These are phyloP conservation scores for Drosophila teissieri DNA, from an alignment of 1,140 invertebrate species.

Conservation along the genomic window DNA sequence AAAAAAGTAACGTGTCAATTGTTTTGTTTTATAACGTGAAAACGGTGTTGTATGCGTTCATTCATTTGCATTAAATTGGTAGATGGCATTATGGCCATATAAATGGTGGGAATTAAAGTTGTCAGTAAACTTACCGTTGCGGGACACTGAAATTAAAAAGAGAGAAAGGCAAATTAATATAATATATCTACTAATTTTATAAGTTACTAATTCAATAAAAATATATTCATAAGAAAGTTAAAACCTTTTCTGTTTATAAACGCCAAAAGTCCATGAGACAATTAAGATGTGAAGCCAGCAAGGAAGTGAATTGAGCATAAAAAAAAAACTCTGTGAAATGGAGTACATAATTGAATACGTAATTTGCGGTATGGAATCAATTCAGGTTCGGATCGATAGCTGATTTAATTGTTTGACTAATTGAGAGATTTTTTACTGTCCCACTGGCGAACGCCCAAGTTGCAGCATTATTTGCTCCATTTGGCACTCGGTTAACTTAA, in stretches of 20 bases:
- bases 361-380: conserved; percentile 52
- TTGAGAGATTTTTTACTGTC: conserved; percentile 83
- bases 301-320: not conserved
- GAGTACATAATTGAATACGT: conserved; percentile 44
- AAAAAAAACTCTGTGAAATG: not conserved
- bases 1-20: conserved; percentile 34
- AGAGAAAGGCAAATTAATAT: not conserved
- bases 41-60: conserved; percentile 34
- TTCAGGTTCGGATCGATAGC: conserved; percentile 68
- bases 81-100: not conserved
- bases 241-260: no score
- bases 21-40: conserved; percentile 48
- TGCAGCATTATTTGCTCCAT: conserved; percentile 76
- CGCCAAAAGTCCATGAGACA: not conserved
- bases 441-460: conserved; percentile 68
- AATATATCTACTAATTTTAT: not conserved
- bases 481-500: conserved; percentile 78
- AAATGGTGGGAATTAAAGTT: not conserved
- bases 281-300: conserved; percentile 31
- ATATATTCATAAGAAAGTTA: no score
- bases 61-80: conserved; percentile 24
- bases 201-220: no score
- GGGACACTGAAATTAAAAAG: conserved; percentile 68
- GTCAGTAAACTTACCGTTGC: conserved; percentile 65
- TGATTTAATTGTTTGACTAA: conserved; percentile 85